Evolutionary conservation across 1,140 invertebrate genomes (phyloP).

Genomic region (Protaetia brevitarsis): DNA sequence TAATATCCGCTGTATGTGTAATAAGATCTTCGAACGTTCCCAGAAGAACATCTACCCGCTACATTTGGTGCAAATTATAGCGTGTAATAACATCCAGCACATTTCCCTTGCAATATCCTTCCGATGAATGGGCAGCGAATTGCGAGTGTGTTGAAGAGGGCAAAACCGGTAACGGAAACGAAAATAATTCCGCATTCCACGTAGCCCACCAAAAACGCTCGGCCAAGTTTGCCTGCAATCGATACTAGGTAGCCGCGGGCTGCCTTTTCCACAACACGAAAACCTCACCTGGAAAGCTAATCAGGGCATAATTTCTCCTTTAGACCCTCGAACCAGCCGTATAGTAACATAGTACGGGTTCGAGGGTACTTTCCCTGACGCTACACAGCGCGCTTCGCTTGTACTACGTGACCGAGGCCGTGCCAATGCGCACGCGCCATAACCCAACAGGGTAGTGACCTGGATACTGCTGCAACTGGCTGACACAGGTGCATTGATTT

Average conservation of each 20-base stretch:
- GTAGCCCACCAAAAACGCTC: neutral
- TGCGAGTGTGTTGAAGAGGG: neutral
- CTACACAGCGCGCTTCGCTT: neutral
- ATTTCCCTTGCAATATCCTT: neutral
- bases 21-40: no score
- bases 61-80: neutral
- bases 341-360: constrained; percentile 8
- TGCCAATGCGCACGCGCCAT: constrained; percentile 30
- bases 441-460: constrained; percentile 39
- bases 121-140: neutral
- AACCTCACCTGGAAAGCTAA: constrained; percentile 10
- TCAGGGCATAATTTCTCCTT: constrained; percentile 5
- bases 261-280: neutral
- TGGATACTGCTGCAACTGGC: constrained; percentile 36
- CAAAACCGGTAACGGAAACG: neutral
- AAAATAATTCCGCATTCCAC: neutral
- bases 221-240: constrained; percentile 1
- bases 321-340: neutral
- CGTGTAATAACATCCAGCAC: neutral
- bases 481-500: constrained; percentile 42
- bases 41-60: neutral
- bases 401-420: constrained; percentile 26
- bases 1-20: no score
- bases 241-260: neutral
- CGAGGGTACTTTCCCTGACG: constrained; percentile 24